Conservation (phyloP, 2,113 vertebrate species). For the Sapayoa aenigma region DNA sequence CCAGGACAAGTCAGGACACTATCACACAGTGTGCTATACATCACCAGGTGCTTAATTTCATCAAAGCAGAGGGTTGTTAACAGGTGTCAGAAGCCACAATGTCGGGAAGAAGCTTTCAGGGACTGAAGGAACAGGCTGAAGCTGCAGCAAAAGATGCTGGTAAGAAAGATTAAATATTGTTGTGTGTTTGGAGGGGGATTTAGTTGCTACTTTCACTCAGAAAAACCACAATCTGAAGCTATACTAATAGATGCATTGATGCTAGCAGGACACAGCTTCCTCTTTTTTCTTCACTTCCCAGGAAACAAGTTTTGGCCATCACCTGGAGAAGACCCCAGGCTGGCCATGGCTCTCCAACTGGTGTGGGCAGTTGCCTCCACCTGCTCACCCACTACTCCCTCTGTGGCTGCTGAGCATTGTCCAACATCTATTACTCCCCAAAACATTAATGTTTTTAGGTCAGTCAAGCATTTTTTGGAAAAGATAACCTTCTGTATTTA, state of each 20-base stretch:
- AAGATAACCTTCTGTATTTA: neutral
- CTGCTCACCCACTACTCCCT: neutral
- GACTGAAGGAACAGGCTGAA: conserved; percentile 50
- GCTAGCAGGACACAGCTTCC: neutral
- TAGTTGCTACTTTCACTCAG: neutral
- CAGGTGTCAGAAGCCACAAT: neutral
- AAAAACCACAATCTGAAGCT: neutral
- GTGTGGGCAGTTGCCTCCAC: neutral
- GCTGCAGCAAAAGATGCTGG: conserved; percentile 46
- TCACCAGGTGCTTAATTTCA: neutral
- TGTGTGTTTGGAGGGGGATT: neutral
- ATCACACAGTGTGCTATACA: neutral
- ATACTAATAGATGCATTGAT: fast-evolving
- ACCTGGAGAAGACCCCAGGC: neutral
- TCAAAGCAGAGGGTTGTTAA: neutral
- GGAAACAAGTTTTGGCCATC: neutral
- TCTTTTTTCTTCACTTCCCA: neutral
- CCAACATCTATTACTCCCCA: neutral
- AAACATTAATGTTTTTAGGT: neutral
- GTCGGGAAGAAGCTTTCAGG: conserved; percentile 26
- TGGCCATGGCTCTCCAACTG: neutral
- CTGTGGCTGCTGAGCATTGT: neutral
- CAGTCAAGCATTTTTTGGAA: neutral
- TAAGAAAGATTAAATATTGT: neutral
- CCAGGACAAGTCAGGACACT: neutral